These are phyloP conservation scores for Pollenia angustigena DNA, from an alignment of 2,888 invertebrate species.

Conservation along the genomic window DNA sequence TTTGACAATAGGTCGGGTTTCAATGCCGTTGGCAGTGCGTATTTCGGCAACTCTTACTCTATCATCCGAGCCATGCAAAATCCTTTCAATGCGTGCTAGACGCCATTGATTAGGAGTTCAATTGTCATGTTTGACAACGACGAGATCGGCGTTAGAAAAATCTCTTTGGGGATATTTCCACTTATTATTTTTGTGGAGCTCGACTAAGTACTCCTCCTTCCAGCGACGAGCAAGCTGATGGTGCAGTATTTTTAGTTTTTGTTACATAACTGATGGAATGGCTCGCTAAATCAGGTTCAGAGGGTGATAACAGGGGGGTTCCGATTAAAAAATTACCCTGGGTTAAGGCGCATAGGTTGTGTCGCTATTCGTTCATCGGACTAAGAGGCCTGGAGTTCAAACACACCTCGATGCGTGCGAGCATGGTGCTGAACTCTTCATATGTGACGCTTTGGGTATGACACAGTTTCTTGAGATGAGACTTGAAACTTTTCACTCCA, in stretches of 20 bases:
- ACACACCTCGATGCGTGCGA: slow-evolving; percentile 23
- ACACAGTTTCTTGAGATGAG: slow-evolving; percentile 5
- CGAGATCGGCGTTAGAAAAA: too few relatives aligned
- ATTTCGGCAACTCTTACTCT: not conserved
- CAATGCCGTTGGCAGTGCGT: not conserved
- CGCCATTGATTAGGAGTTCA: not conserved
- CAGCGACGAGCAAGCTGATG: too few relatives aligned
- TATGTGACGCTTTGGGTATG: slow-evolving; percentile 13
- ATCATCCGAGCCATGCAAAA: not conserved
- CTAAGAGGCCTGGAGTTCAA: slow-evolving; percentile 24
- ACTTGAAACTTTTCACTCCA: slow-evolving; percentile 18
- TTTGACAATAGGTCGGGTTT: too few relatives aligned
- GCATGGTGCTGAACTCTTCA: slow-evolving; percentile 27
- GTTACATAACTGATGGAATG: too few relatives aligned
- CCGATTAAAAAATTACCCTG: slow-evolving; percentile 38
- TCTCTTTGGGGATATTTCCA: too few relatives aligned
- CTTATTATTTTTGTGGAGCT: too few relatives aligned
- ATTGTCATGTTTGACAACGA: too few relatives aligned
- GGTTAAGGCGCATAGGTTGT: slow-evolving; percentile 9
- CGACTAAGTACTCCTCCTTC: too few relatives aligned
- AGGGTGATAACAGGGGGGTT: not conserved
- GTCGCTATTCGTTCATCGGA: not conserved
- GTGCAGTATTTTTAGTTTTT: too few relatives aligned
- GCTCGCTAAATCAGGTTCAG: slow-evolving; percentile 13
- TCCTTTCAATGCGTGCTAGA: not conserved